phyloP scores from a whole-genome alignment of 2,113 vertebrate genomes.

The human region GRCh38 chr13:22272501-22273000 shows the following conservation, averaged over 20 bases:
- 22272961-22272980: background rate
- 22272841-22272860: background rate
- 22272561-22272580: conserved; percentile 7
- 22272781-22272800: background rate
- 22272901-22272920: background rate
- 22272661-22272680: conserved; percentile 48
- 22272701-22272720: background rate
- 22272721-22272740: background rate
- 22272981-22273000: background rate
- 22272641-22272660: conserved; percentile 48
- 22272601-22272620: conserved; percentile 47
- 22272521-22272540: conserved; percentile 47
- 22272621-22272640: background rate
- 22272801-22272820: background rate
- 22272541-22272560: conserved; percentile 28
- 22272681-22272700: background rate
- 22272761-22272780: background rate
- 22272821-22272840: background rate
- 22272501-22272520: conserved; percentile 63
- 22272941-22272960: background rate
- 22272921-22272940: background rate
- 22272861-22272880: background rate
- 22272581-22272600: conserved; percentile 44
- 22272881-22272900: background rate
- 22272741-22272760: background rate